A percentile compares a stretch with the other conserved stretches of the same genome.
Conservation (phyloP, 1,140 invertebrate species). For the Drosophila sproati region DNA sequence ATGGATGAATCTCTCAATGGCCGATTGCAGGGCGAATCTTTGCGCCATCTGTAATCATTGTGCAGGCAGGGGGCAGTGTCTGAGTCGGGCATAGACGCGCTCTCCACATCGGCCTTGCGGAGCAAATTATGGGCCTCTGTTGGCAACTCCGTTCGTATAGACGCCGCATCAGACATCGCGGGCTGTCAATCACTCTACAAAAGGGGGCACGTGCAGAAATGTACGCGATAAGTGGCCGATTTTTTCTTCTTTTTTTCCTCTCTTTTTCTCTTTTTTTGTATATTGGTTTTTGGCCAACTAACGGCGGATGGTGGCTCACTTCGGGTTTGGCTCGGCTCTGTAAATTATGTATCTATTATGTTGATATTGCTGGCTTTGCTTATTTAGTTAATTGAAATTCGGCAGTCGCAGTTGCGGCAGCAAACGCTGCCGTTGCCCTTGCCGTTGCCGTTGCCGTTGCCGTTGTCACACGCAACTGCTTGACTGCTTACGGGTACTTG, state of each 20-base stretch:
- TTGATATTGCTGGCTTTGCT: slow-evolving; percentile 58
- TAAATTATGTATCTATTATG: slow-evolving; percentile 49
- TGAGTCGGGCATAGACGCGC: neutral
- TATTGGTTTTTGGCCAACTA: slow-evolving; percentile 14
- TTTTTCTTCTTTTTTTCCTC: neutral
- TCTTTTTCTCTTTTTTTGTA: too few species aligned
- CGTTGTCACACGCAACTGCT: too few species aligned
- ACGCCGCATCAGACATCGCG: slow-evolving; percentile 24
- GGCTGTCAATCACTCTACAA: slow-evolving; percentile 19
- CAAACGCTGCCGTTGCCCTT: neutral
- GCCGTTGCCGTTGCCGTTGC: too few species aligned
- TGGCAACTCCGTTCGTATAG: slow-evolving; percentile 2
- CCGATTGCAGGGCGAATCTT: neutral
- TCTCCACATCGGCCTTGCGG: neutral
- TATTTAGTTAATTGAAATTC: slow-evolving; percentile 79
- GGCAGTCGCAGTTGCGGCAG: slow-evolving; percentile 32
- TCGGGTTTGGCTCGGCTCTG: slow-evolving; percentile 5
- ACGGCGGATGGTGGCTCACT: neutral
- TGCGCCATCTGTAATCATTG: neutral
- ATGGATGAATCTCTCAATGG: neutral
- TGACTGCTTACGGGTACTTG: neutral
- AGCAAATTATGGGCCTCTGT: slow-evolving; percentile 23
- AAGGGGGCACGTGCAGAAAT: slow-evolving; percentile 28
- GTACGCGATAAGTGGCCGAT: slow-evolving; percentile 10
- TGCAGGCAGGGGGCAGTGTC: neutral